phyloP scores from a whole-genome alignment of 1,140 invertebrate species.

The Dendrolimus punctatus region DNA sequence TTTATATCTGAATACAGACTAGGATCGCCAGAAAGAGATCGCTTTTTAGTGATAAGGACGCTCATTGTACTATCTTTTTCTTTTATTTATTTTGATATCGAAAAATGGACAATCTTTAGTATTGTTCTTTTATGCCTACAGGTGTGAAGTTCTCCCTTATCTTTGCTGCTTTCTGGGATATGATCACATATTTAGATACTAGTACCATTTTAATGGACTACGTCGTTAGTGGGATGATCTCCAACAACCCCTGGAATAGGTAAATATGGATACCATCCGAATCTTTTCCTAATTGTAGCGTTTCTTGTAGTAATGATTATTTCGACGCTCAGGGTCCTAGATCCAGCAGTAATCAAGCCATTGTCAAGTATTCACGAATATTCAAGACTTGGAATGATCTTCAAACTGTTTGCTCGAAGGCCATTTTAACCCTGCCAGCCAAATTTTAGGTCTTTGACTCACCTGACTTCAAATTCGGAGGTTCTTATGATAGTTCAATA shows the following conservation, averaged over 20 bases:
- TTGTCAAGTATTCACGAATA: too few relatives aligned
- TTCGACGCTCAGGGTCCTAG: too few relatives aligned
- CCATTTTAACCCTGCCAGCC: too few relatives aligned
- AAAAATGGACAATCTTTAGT: background rate
- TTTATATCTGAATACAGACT: background rate
- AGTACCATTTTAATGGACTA: conserved; percentile 13
- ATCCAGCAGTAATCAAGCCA: too few relatives aligned
- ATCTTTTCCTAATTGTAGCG: background rate
- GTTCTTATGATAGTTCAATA: too few relatives aligned
- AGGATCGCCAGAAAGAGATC: too few relatives aligned
- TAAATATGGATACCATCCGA: background rate
- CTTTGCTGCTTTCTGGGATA: conserved; percentile 11
- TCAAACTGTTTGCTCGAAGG: too few relatives aligned
- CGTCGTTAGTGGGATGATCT: conserved; percentile 8
- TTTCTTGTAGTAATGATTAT: background rate
- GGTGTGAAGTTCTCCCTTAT: conserved; percentile 14
- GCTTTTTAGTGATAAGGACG: too few relatives aligned
- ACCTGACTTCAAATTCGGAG: too few relatives aligned
- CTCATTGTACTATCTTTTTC: background rate
- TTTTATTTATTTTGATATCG: background rate
- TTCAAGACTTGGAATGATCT: too few relatives aligned
- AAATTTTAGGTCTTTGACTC: too few relatives aligned
- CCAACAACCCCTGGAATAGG: conserved; percentile 25
- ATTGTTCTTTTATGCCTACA: conserved; percentile 9
- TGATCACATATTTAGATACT: conserved; percentile 2